These are phyloP conservation scores for Eustalomyia histrio DNA, from an alignment of 2,888 invertebrate genomes.

Conservation along the genomic window DNA sequence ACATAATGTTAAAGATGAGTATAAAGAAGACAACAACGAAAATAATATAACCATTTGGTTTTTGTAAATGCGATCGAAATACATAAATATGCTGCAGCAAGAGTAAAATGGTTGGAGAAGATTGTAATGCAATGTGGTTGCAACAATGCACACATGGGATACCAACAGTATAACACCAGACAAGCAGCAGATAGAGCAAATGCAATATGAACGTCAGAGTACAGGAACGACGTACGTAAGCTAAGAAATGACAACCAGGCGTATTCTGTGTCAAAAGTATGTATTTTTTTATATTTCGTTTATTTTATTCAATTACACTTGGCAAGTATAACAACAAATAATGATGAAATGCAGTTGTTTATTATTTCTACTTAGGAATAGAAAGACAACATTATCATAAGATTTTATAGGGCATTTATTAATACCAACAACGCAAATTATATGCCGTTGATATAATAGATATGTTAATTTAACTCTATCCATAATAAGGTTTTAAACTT, in stretches of 20 bases:
- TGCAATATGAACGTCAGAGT: not conserved
- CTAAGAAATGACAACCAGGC: constrained; percentile 3
- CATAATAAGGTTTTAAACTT: no score
- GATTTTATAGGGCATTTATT: not conserved
- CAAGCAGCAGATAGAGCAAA: not conserved
- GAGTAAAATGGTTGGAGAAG: not conserved
- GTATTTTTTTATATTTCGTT: not conserved
- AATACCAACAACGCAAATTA: not conserved
- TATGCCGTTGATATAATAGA: no score
- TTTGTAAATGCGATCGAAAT: not conserved
- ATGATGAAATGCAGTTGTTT: constrained; percentile 30
- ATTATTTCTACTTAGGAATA: not conserved
- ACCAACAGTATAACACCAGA: not conserved
- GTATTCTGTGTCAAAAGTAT: constrained; percentile 15
- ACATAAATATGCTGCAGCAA: not conserved
- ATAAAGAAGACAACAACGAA: constrained; percentile 24
- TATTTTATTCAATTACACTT: constrained; percentile 18
- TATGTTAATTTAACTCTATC: no score
- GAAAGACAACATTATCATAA: not conserved
- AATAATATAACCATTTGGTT: constrained; percentile 12
- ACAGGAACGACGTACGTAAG: not conserved
- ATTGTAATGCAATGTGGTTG: constrained; percentile 17
- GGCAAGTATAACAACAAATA: constrained; percentile 16
- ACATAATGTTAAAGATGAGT: constrained; percentile 15
- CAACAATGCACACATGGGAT: constrained; percentile 5